These are phyloP conservation scores for Adelphocoris suturalis DNA, from an alignment of 2,888 invertebrate species.

Conservation along the genomic window DNA sequence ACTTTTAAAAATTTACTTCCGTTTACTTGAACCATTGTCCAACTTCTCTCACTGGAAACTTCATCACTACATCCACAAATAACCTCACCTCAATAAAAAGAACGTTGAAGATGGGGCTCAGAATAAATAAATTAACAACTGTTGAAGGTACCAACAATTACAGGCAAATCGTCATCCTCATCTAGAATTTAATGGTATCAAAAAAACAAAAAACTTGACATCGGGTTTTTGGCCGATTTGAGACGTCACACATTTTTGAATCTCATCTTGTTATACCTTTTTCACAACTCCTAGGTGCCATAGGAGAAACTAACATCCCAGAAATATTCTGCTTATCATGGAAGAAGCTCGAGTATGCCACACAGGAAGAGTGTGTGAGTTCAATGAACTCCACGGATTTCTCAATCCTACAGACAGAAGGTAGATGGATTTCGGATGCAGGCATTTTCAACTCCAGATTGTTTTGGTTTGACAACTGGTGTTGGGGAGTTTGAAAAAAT, in stretches of 20 bases:
- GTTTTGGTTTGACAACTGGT: not conserved
- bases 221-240: not conserved
- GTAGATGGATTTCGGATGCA: constrained; percentile 30
- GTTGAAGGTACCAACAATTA: no score
- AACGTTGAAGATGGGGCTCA: no score
- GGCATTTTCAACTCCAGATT: not conserved
- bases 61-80: no score
- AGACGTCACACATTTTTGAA: not conserved
- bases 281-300: not conserved
- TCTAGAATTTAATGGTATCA: no score
- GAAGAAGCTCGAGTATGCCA: constrained; percentile 59
- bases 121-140: no score
- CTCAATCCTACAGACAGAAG: constrained; percentile 52
- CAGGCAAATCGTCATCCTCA: no score
- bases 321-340: constrained; percentile 60
- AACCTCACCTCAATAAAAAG: no score
- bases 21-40: no score
- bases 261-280: not conserved
- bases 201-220: no score
- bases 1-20: no score
- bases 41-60: no score
- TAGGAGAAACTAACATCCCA: constrained; percentile 21
- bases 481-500: not conserved
- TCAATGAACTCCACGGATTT: constrained; percentile 64
- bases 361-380: constrained; percentile 56